Evolutionary conservation across 2,888 invertebrate genomes (phyloP).

Genomic region (Tolmerus cingulatus): DNA sequence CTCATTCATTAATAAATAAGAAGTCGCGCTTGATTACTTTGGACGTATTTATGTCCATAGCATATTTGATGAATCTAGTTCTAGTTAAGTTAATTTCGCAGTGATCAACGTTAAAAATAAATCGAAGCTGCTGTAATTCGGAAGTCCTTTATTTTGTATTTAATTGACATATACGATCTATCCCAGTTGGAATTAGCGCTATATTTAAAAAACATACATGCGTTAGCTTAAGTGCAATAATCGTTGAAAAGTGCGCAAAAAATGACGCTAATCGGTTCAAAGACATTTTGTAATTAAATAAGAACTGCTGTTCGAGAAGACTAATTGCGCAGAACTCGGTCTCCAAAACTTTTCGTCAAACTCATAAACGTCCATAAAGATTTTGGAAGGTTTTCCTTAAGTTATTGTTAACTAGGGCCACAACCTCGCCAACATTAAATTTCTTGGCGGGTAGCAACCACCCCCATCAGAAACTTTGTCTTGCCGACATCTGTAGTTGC

Average conservation of each 20-base stretch:
- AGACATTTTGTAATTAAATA: background rate
- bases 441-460: background rate
- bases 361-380: background rate
- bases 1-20: background rate
- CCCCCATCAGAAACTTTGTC: constrained; percentile 16
- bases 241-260: background rate
- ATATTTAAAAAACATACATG: too few relatives aligned
- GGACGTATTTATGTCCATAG: background rate
- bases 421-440: constrained; percentile 9
- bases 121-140: too few relatives aligned
- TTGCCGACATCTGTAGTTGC: constrained; percentile 31
- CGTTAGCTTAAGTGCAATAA: background rate
- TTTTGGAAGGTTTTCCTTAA: constrained; percentile 5
- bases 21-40: too few relatives aligned
- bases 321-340: background rate
- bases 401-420: constrained; percentile 10
- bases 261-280: background rate
- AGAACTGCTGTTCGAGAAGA: background rate
- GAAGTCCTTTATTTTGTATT: too few relatives aligned
- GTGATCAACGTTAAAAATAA: too few relatives aligned
- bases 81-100: background rate
- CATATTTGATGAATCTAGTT: background rate
- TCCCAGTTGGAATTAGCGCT: too few relatives aligned
- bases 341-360: background rate
- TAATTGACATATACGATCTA: too few relatives aligned